A percentile compares a stretch with the other conserved stretches of the same genome.
phyloP scores from a whole-genome alignment of 2,113 vertebrate genomes.

The Carollia perspicillata region DNA sequence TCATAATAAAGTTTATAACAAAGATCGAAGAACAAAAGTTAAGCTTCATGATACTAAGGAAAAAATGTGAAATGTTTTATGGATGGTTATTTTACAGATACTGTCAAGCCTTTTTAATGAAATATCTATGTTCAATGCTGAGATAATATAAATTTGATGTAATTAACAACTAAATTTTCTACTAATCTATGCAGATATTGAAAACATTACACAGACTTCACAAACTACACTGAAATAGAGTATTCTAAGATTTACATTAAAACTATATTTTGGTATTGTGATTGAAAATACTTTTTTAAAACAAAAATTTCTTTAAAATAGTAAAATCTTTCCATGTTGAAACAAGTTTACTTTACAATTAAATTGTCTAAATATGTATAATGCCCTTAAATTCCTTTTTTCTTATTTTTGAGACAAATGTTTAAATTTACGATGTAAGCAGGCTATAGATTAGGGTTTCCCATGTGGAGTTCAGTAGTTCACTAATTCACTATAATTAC shows the following conservation, averaged over 20 bases:
- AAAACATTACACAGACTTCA: not conserved
- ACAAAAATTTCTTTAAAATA: not conserved
- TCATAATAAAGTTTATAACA: not conserved
- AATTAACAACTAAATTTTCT: not conserved
- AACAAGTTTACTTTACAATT: not conserved
- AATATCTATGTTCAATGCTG: not conserved
- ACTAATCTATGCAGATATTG: not conserved
- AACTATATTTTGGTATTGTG: not conserved
- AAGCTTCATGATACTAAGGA: not conserved
- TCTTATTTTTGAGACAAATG: not conserved
- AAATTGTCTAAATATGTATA: not conserved
- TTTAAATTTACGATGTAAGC: not conserved
- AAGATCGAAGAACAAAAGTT: constrained; percentile 2
- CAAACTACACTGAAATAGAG: not conserved
- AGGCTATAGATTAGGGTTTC: not conserved
- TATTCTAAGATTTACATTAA: not conserved
- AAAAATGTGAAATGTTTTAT: not conserved
- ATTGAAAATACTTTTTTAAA: constrained; percentile 28
- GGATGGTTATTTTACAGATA: not conserved
- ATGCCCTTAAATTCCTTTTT: not conserved
- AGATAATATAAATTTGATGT: not conserved
- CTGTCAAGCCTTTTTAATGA: not conserved
- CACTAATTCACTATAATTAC: not conserved
- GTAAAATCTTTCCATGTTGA: not conserved
- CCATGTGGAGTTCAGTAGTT: not conserved